Evolutionary conservation across 2,888 invertebrate genomes (phyloP).

Genomic region (Seladonia tumulorum): DNA sequence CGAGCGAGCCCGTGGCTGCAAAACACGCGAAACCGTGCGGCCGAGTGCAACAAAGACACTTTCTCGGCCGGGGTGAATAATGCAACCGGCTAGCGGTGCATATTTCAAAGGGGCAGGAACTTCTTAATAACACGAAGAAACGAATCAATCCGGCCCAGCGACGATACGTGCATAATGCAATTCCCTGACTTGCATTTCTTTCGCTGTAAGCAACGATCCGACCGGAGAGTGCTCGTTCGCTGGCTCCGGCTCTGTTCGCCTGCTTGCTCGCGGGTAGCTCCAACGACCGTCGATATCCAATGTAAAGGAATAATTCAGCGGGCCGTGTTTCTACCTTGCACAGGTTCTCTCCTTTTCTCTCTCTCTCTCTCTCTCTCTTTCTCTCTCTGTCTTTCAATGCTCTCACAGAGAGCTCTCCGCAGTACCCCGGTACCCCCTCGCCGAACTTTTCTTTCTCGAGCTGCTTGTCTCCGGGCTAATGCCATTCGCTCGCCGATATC

Average conservation of each 20-base stretch:
- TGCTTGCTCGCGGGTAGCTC: constrained; percentile 44
- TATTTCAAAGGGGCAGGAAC: constrained; percentile 38
- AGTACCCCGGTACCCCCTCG: constrained; percentile 9
- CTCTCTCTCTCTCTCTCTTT: neutral
- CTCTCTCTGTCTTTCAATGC: neutral
- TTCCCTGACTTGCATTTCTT: constrained; percentile 58
- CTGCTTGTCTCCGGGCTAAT: constrained; percentile 63
- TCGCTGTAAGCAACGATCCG: constrained; percentile 39
- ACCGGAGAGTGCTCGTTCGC: constrained; percentile 24
- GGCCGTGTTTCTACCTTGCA: constrained; percentile 40
- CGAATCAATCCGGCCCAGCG: constrained; percentile 51
- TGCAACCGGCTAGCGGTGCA: constrained; percentile 37
- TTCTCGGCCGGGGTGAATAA: constrained; percentile 33
- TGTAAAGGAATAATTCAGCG: constrained; percentile 65
- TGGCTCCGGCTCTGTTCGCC: constrained; percentile 4
- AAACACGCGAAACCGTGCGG: neutral
- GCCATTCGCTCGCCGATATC: constrained; percentile 56
- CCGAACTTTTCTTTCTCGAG: constrained; percentile 61
- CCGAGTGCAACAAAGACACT: constrained; percentile 13
- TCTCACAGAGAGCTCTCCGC: constrained; percentile 20
- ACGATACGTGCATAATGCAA: constrained; percentile 60
- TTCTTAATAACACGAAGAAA: constrained; percentile 55
- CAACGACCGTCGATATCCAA: constrained; percentile 63
- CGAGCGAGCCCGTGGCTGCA: neutral
- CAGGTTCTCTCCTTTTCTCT: constrained; percentile 6